Base-by-base conservation (phyloP, 2,888 invertebrate species). In the Melangyna quadrimaculata region DNA sequence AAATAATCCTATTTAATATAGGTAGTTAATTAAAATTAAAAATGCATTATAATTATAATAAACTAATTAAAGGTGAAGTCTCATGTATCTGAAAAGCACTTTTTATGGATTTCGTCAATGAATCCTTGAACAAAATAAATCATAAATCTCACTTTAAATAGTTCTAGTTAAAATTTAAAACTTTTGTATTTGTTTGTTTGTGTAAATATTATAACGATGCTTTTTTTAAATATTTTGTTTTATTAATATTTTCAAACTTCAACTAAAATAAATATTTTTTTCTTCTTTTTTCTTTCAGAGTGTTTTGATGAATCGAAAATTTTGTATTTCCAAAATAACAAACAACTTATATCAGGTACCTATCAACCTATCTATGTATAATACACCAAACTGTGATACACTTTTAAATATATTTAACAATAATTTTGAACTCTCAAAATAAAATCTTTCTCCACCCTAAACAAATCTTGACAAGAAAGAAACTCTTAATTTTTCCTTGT, bases 401-500 rank as follows among this genome's bases (percentile, higher is more conserved):
- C n/a, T n/a, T n/a, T 51, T 6, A 0, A 24, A 48, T n/a, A 27
- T n/a, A 27, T 27, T 10, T 17, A 17, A 17, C 10, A 17, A 29
- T 32, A 55, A 59, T 14, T 35, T 35, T 59, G 12, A 59, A 59
- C 12, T 55, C 17, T 55, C 10, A 17, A 55, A 29, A 32, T 10
- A 55, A 55, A 55, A 55, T 55, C 32, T 55, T 55, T 55, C 32
- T 59, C 59, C 22, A 37, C 17, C 19, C 4, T 14, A 61, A 61
- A 35, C n/a, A 19, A 61, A 14, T 8, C 7, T 1, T 40, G 27
- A 17, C 27, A 63, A 40, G 24, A 17, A 24, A 43, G 37, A 43
- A 63, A 43, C 63, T 63, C 10, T 63, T 63, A 43, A 63, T 63
- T 63, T 63, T 40, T 63, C 40, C 27, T 63, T 63, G 63, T 63